Evolutionary conservation across 2,113 vertebrate genomes (phyloP), one percentile per base, ranked within the genome.

Genomic region (Engystomops pustulosus): DNA sequence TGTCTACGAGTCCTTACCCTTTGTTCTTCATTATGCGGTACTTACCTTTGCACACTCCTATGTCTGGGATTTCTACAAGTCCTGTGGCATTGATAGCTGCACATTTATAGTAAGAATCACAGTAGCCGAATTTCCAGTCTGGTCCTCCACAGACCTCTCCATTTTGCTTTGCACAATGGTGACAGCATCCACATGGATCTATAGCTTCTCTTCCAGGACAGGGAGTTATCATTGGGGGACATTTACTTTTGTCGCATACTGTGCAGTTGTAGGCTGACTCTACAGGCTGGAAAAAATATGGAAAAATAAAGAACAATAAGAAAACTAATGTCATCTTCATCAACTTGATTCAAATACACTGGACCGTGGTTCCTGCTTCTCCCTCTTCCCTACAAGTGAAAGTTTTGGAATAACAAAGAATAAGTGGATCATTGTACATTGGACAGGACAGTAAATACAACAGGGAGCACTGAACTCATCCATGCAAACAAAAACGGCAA

Each of bases 31-130:
- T 25, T 25, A 27, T 25, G 25, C 23, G 23, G 5, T 20, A 71
- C 70, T 83, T 47, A 83, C 69, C 8, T 83, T 83, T 83, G 30
- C 81, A 83, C 23, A 75, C n/a, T 36, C 81, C 81, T 14, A 10
- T 62, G 4, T 32, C 25, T 1, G 81, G 81, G 36, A 75, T 47
- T 27, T 74, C 69, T 0, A 75, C 81, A 12, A 47, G 38, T 12
- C 53, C 53, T 14, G 7, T 25, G 20, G 69, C 81, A 9, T 15
- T 83, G 27, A 62, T 45, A 27, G 34, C 11, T 8, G 70, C 38
- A 83, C 81, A 83, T 23, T 47, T 60, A 9, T 60, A 53, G n/a
- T 4, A 11, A 2, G 1, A 20, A 1, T 75, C 45, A 49, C 81
- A 83, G 17, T 83, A 83, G 25, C 81, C 69, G 8, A 15, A n/a